Percentiles rank a stretch among this genome's conserved stretches.
Conservation (phyloP, 2,888 invertebrate species). For the Sialis lutaria region DNA sequence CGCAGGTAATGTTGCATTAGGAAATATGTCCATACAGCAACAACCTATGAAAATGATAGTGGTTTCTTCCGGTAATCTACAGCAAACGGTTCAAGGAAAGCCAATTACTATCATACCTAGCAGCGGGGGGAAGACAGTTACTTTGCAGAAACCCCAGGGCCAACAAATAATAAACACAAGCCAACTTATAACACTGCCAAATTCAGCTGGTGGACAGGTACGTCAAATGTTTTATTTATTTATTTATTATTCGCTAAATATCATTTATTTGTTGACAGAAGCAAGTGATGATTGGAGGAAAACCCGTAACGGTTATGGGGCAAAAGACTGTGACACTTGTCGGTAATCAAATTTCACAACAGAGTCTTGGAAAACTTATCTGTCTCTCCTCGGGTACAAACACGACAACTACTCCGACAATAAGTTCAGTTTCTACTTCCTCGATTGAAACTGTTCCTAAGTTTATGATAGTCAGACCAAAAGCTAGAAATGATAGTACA, state of each 20-base stretch:
- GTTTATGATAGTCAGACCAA: constrained; percentile 31
- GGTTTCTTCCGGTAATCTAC: constrained; percentile 33
- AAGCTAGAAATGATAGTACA: constrained; percentile 35
- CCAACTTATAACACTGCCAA: constrained; percentile 23
- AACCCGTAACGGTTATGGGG: constrained; percentile 52
- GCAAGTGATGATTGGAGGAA: constrained; percentile 48
- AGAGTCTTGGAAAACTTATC: constrained; percentile 20
- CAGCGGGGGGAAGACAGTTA: constrained; percentile 35
- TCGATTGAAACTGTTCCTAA: constrained; percentile 20
- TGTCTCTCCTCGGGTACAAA: constrained; percentile 13
- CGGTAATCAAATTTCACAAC: constrained; percentile 16
- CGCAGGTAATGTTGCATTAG: no score
- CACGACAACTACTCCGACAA: constrained; percentile 12
- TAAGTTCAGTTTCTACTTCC: constrained; percentile 16
- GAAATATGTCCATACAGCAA: constrained; percentile 28
- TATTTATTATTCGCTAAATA: background rate
- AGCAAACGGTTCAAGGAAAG: constrained; percentile 36
- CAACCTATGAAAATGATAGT: constrained; percentile 37
- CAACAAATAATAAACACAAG: constrained; percentile 22
- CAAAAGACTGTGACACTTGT: constrained; percentile 45
- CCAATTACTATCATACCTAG: constrained; percentile 51
- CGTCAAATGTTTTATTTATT: background rate
- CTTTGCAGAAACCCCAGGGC: constrained; percentile 34
- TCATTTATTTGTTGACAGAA: constrained; percentile 23
- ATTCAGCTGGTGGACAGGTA: constrained; percentile 13